Evolutionary conservation across 2,797 vertebrate species (phyloP).

Genomic region (Notolepis coatsorum): DNA sequence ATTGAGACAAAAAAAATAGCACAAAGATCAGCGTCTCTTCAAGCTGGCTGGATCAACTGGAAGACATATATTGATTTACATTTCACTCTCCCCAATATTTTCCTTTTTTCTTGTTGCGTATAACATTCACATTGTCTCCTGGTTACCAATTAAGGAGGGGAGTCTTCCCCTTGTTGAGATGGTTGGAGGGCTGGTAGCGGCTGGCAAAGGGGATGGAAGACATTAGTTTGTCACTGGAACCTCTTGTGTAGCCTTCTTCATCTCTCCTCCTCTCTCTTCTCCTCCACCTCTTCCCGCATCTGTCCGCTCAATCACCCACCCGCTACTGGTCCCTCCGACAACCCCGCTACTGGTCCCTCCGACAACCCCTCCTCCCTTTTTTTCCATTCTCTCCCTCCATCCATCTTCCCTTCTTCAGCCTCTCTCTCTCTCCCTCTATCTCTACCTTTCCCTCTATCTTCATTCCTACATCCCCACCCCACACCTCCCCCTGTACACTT

Average conservation of each 20-base stretch:
- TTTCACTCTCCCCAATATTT: too few relatives aligned
- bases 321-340: constrained; percentile 27
- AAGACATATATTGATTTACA: constrained; percentile 3
- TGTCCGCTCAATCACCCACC: constrained; percentile 37
- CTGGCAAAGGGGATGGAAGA: constrained; percentile 2
- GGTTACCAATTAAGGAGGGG: constrained; percentile 17
- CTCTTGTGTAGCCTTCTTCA: constrained; percentile 3
- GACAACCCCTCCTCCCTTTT: not conserved
- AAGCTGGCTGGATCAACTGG: constrained; percentile 26
- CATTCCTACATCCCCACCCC: too few relatives aligned
- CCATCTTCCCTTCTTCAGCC: too few relatives aligned
- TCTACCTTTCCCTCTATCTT: too few relatives aligned
- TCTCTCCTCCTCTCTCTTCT: not conserved
- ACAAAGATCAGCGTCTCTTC: constrained; percentile 9
- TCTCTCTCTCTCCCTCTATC: constrained; percentile 5
- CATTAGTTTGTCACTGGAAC: constrained; percentile 22
- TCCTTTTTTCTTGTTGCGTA: not conserved
- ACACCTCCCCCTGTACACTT: too few relatives aligned
- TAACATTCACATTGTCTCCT: not conserved
- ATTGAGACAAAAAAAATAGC: not conserved
- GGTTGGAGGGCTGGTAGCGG: not conserved
- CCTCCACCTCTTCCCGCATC: constrained; percentile 38
- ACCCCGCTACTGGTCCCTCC: too few relatives aligned
- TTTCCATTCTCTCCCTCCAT: constrained; percentile 4
- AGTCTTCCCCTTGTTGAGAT: constrained; percentile 18